Percentiles rank a stretch among this genome's conserved stretches.
Conservation (phyloP, 2,888 invertebrate species). For the Synergus japonicus region DNA sequence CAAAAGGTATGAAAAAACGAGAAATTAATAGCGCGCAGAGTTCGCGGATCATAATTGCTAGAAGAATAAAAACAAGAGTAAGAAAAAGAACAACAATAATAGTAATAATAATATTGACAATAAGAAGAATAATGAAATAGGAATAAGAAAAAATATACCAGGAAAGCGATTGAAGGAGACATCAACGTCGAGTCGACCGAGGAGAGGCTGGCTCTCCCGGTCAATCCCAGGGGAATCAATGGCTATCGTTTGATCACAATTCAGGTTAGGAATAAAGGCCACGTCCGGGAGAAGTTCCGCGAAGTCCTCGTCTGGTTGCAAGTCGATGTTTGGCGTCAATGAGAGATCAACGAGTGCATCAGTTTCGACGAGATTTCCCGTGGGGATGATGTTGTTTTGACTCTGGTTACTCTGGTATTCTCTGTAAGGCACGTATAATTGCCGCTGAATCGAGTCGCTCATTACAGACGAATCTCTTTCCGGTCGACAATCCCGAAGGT, state of each 20-base stretch:
- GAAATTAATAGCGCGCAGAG: too few species aligned
- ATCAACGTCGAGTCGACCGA: slow-evolving; percentile 88
- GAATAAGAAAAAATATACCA: slow-evolving; percentile 79
- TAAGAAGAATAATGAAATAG: slow-evolving; percentile 14
- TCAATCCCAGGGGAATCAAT: slow-evolving; percentile 91
- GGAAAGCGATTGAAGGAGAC: slow-evolving; percentile 91
- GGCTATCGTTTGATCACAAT: slow-evolving; percentile 82
- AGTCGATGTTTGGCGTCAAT: slow-evolving; percentile 57
- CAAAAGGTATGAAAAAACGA: too few species aligned
- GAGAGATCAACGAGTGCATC: slow-evolving; percentile 74
- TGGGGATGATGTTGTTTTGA: slow-evolving; percentile 69
- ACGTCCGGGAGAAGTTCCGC: slow-evolving; percentile 84
- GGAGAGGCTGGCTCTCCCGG: slow-evolving; percentile 95
- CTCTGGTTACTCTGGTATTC: slow-evolving; percentile 70
- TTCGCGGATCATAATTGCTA: too few species aligned
- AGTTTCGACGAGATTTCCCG: slow-evolving; percentile 67
- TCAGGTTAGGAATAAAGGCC: slow-evolving; percentile 80
- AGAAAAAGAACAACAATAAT: too few species aligned
- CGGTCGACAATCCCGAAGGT: slow-evolving; percentile 48
- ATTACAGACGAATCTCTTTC: slow-evolving; percentile 70
- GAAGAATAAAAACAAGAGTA: too few species aligned
- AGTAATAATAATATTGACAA: background rate
- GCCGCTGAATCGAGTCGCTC: slow-evolving; percentile 77
- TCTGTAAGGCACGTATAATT: slow-evolving; percentile 76
- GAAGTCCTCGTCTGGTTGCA: slow-evolving; percentile 59